phyloP scores from a whole-genome alignment of 2,797 vertebrate genomes.

The Neosalanx taihuensis region DNA sequence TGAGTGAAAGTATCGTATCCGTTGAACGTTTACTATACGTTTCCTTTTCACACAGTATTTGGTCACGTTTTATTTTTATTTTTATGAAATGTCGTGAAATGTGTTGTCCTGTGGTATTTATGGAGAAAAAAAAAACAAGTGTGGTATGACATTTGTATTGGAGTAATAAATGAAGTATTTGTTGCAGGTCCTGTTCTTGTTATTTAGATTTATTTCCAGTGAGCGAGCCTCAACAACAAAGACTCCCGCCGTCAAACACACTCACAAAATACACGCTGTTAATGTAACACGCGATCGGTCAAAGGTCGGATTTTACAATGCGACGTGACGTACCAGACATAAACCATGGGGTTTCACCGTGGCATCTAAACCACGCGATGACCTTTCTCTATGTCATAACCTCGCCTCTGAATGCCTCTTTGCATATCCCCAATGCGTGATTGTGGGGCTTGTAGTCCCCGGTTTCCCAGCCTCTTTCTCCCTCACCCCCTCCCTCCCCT shows the following conservation, averaged over 20 bases:
- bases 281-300: background rate
- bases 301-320: background rate
- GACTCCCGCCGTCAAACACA: background rate
- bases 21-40: conserved; percentile 73
- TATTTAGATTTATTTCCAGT: background rate
- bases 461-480: conserved; percentile 4
- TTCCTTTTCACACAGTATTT: conserved; percentile 61
- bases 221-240: background rate
- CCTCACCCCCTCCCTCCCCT: background rate
- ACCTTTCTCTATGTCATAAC: conserved; percentile 5
- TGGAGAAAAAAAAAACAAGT: conserved; percentile 48
- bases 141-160: conserved; percentile 61
- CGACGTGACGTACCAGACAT: background rate
- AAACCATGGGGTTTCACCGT: background rate
- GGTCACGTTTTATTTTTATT: conserved; percentile 37
- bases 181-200: conserved; percentile 37
- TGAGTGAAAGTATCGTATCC: conserved; percentile 48
- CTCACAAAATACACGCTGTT: background rate
- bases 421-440: conserved; percentile 2
- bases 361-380: background rate
- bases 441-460: background rate
- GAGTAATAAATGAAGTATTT: conserved; percentile 71
- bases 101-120: conserved; percentile 71
- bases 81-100: conserved; percentile 54
- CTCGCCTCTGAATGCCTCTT: conserved; percentile 2